Conservation (phyloP, 2,797 vertebrate species). For the Darevskia nairensis region DNA sequence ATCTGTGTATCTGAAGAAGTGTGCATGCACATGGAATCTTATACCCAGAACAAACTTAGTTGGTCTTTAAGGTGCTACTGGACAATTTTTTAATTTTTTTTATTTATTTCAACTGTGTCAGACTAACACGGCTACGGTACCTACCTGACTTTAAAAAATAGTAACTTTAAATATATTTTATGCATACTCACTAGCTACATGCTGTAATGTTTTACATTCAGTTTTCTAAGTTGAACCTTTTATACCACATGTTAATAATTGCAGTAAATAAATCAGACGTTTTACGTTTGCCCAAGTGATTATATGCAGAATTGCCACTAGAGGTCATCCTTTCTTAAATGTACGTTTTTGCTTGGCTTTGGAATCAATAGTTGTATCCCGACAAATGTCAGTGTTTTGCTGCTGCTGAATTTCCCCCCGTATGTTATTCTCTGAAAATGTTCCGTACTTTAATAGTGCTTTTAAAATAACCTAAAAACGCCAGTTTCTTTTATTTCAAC, state of each 20-base stretch:
- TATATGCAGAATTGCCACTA: slow-evolving; percentile 41
- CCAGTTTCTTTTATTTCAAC: background rate
- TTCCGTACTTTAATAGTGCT: accelerated
- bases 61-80: too few relatives aligned
- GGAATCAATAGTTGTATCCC: background rate
- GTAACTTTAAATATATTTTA: background rate
- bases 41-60: too few relatives aligned
- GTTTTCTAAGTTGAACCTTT: background rate
- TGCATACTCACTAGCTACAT: background rate
- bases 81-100: too few relatives aligned
- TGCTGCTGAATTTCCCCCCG: background rate
- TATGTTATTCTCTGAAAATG: background rate
- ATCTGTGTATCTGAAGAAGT: too few relatives aligned
- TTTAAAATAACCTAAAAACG: background rate
- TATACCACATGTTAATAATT: accelerated
- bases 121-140: too few relatives aligned
- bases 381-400: slow-evolving; percentile 62
- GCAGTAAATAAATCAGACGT: background rate
- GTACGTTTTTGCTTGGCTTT: slow-evolving; percentile 4
- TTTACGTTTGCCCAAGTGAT: accelerated
- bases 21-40: too few relatives aligned
- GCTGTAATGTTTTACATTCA: background rate
- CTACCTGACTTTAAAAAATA: background rate
- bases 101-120: too few relatives aligned
- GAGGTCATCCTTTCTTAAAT: slow-evolving; percentile 41